Conservation (phyloP, 2,797 vertebrate species). For the Lepidocolaptes lacrymiger region DNA sequence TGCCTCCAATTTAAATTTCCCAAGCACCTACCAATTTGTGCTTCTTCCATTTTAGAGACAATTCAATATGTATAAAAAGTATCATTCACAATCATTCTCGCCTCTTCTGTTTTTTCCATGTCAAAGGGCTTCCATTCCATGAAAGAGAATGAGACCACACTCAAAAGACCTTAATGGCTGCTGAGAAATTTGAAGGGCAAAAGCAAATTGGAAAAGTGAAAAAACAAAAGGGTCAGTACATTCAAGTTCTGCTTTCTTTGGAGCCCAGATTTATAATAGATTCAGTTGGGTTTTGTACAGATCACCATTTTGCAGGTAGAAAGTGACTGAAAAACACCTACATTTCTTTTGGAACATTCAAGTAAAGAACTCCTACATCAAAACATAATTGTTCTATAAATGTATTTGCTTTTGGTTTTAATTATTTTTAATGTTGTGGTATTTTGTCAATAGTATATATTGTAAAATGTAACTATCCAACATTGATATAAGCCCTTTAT, state of each 20-base stretch:
- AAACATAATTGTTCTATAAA: slow-evolving; percentile 27
- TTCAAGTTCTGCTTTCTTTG: neutral
- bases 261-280: neutral
- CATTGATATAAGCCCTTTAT: slow-evolving; percentile 5
- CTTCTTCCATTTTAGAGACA: neutral
- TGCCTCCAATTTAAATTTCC: slow-evolving; percentile 33
- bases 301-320: slow-evolving; percentile 3
- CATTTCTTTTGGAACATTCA: neutral
- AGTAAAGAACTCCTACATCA: neutral
- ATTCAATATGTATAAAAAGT: neutral
- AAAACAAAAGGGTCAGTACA: neutral
- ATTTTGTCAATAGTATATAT: slow-evolving; percentile 64
- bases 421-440: slow-evolving; percentile 60
- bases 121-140: slow-evolving; percentile 39
- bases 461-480: slow-evolving; percentile 49
- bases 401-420: slow-evolving; percentile 23
- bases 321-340: slow-evolving; percentile 6
- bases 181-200: slow-evolving; percentile 27
- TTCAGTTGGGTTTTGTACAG: slow-evolving; percentile 32
- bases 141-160: neutral
- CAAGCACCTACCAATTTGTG: neutral
- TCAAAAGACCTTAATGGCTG: slow-evolving; percentile 19
- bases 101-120: neutral
- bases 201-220: slow-evolving; percentile 1
- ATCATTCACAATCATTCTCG: neutral